Evolutionary conservation across 2,888 invertebrate species (phyloP).

Genomic region (Epirrhoe tristata): DNA sequence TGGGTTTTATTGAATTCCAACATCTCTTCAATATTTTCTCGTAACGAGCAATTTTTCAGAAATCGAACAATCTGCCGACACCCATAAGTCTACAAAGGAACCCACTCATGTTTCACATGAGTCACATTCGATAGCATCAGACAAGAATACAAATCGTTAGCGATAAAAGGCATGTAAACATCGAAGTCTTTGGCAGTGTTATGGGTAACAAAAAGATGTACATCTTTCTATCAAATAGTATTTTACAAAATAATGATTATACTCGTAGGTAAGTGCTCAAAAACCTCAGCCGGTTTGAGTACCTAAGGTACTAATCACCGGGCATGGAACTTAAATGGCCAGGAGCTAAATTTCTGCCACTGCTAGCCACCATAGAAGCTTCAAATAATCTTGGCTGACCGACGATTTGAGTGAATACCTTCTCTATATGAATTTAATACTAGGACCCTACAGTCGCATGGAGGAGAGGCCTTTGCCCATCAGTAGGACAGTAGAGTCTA

Average conservation of each 20-base stretch:
- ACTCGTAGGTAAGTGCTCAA: too few relatives aligned
- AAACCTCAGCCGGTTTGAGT: too few relatives aligned
- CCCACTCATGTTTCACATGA: conserved; percentile 22
- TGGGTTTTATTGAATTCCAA: conserved; percentile 5
- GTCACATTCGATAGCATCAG: conserved; percentile 34
- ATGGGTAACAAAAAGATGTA: conserved; percentile 2
- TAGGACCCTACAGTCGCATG: too few relatives aligned
- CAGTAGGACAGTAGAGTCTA: too few relatives aligned
- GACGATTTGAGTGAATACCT: too few relatives aligned
- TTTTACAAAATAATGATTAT: not conserved
- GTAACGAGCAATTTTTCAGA: conserved; percentile 18
- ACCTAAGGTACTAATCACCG: too few relatives aligned
- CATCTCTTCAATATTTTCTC: not conserved
- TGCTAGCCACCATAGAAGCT: too few relatives aligned
- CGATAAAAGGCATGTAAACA: conserved; percentile 47
- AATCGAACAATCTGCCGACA: conserved; percentile 15
- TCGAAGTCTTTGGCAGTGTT: conserved; percentile 9
- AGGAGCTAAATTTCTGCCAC: too few relatives aligned
- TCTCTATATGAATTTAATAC: too few relatives aligned
- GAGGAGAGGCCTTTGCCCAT: too few relatives aligned
- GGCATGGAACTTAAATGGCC: too few relatives aligned
- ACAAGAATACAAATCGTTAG: conserved; percentile 57
- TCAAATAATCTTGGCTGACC: too few relatives aligned
- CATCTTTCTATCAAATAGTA: not conserved
- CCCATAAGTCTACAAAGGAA: conserved; percentile 26